phyloP scores from a whole-genome alignment of 2,888 invertebrate genomes.

The Phengaris alcon region DNA sequence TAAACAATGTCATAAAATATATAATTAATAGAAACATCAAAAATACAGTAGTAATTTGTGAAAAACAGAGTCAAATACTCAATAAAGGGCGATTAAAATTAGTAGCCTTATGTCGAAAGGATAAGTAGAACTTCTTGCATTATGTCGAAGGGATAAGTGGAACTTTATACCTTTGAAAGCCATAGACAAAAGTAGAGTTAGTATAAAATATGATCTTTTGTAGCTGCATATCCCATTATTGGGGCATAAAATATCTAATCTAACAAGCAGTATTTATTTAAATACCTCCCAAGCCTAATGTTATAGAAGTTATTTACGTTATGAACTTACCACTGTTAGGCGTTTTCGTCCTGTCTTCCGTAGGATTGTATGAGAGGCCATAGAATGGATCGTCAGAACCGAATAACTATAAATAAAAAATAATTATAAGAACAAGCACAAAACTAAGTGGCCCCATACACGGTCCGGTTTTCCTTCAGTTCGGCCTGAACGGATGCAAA shows the following conservation, averaged over 20 bases:
- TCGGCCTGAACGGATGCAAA: too few species aligned
- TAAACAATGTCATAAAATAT: too few species aligned
- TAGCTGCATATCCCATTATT: not conserved
- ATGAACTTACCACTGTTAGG: slow-evolving; percentile 61
- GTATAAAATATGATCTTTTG: not conserved
- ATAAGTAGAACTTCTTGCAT: slow-evolving; percentile 2
- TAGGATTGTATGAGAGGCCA: slow-evolving; percentile 64
- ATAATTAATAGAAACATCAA: too few species aligned
- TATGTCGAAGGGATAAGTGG: not conserved
- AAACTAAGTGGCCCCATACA: too few species aligned
- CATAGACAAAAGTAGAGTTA: slow-evolving; percentile 17
- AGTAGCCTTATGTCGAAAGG: slow-evolving; percentile 2
- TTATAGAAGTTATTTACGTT: slow-evolving; percentile 3
- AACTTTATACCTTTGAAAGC: slow-evolving; percentile 7
- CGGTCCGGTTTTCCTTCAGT: too few species aligned
- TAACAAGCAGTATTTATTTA: not conserved
- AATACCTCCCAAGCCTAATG: not conserved
- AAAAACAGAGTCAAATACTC: not conserved
- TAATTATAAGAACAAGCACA: not conserved
- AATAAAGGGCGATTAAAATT: not conserved
- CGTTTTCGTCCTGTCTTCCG: slow-evolving; percentile 62
- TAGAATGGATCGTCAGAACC: slow-evolving; percentile 76
- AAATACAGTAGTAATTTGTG: not conserved
- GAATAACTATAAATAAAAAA: slow-evolving; percentile 62
- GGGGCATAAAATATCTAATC: not conserved